Evolutionary conservation across 2,888 invertebrate species (phyloP), one percentile per base, ranked within the genome.

Genomic region (Eumerus sabulonum): DNA sequence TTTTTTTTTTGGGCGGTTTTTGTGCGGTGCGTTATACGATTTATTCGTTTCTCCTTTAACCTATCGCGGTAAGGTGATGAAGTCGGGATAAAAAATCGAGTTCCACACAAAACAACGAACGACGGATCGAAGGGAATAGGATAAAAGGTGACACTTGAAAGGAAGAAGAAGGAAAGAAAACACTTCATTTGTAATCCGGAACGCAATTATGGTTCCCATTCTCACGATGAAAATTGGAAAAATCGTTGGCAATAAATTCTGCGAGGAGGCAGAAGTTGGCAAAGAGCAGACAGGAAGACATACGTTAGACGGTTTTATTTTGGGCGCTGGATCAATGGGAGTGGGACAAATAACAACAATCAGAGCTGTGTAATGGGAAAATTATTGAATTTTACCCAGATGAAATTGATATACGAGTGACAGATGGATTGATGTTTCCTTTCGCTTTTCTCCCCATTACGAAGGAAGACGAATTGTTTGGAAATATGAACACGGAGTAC

Each of bases 281-380:
- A 11, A 11, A 9, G 40, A 18, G 27, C 3, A 27, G 27, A 27
- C 7, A 7, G 27, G 27, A 27, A 27, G 27, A 27, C 7, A 27
- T 27, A 27, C 27, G 27, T 27, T 27, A 27, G 27, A 27, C 27
- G 50, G 56, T 47, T 11, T n/a, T 40, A 38, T 40, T 51, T 19
- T 18, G 36, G 35, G 4, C 9, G 11, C 13, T 44, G 57, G 50
- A 11, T 57, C 12, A 50, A n/a, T 11, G 9, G 18, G 35, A 44
- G n/a, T 56, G 67, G 60, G 50, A 72, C 67, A 79, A 79, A 79
- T 79, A 73, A 79, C 73, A 79, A 67, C 68, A 79, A 73, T 67
- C 73, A 64, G 53, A 53, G 68, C 53, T 57, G 63, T 70, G 64
- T 73, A 73, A 79, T 79, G 73, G 53, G 73, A 48, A 79, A 79